Percentiles rank a stretch among this genome's conserved stretches.
Evolutionary conservation across 2,888 invertebrate species (phyloP).

Genomic region (Myopa tessellatipennis): DNA sequence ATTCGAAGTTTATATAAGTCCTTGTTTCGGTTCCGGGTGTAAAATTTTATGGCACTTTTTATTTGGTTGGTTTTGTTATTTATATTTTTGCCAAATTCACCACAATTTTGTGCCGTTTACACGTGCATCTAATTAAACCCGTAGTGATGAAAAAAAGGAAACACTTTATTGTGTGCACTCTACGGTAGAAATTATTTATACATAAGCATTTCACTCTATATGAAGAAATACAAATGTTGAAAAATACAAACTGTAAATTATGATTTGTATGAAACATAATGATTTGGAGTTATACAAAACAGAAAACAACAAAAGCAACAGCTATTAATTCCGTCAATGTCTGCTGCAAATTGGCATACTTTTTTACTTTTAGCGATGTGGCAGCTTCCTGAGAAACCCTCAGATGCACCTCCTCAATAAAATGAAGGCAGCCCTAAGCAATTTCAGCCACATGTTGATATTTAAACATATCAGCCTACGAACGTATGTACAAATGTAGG

Average conservation of each 20-base stretch:
- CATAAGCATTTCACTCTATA: too few relatives aligned
- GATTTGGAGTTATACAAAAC: too few relatives aligned
- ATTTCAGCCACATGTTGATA: constrained; percentile 20
- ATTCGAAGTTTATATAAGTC: background rate
- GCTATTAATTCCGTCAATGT: constrained; percentile 14
- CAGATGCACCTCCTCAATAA: background rate
- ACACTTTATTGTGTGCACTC: too few relatives aligned
- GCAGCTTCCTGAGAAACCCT: background rate
- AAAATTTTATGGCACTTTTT: constrained; percentile 1
- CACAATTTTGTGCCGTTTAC: constrained; percentile 1
- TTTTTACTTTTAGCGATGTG: background rate
- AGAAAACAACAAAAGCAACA: too few relatives aligned
- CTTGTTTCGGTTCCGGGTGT: background rate
- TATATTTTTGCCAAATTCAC: background rate
- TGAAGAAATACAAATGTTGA: too few relatives aligned
- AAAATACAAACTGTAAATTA: too few relatives aligned
- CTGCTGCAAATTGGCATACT: constrained; percentile 30
- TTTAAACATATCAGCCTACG: background rate
- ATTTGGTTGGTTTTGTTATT: background rate
- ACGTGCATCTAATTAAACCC: background rate
- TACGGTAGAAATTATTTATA: too few relatives aligned
- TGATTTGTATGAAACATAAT: too few relatives aligned
- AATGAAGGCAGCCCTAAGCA: constrained; percentile 2
- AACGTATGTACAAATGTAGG: background rate
- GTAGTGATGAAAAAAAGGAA: background rate